Percentiles rank a stretch among this genome's conserved stretches.
phyloP scores from a whole-genome alignment of 2,113 vertebrate species.

The Plestiodon gilberti region DNA sequence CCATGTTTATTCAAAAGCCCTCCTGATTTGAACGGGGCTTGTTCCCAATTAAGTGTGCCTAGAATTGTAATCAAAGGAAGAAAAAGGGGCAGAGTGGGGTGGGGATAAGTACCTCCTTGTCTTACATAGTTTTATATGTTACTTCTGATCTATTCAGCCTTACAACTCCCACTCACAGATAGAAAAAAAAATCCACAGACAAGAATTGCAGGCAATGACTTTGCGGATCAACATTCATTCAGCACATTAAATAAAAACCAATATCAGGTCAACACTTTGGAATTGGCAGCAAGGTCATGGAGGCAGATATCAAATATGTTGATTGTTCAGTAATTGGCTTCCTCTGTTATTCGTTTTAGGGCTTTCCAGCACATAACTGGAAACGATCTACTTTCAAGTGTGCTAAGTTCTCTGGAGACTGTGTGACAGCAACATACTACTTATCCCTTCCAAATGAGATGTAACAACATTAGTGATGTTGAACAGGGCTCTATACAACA shows the following conservation, averaged over 20 bases:
- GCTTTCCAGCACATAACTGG: background rate
- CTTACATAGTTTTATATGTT: slow-evolving; percentile 26
- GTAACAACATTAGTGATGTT: background rate
- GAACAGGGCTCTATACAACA: background rate
- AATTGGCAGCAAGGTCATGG: background rate
- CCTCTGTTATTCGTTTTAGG: slow-evolving; percentile 27
- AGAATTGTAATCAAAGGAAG: background rate
- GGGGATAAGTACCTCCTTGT: slow-evolving; percentile 16
- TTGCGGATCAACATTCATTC: background rate
- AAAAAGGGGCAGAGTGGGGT: background rate
- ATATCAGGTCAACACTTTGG: slow-evolving; percentile 22
- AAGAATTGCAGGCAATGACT: slow-evolving; percentile 20
- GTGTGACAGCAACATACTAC: background rate
- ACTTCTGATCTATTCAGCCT: slow-evolving; percentile 25
- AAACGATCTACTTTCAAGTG: background rate
- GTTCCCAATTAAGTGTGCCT: background rate
- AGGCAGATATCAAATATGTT: background rate
- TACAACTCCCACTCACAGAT: slow-evolving; percentile 13
- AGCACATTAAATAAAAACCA: slow-evolving; percentile 25
- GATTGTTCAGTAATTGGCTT: background rate
- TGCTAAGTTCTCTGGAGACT: background rate
- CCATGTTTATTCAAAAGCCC: background rate
- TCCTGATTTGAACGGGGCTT: background rate
- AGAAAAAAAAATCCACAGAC: slow-evolving; percentile 12
- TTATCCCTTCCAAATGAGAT: background rate